Conservation (phyloP, 1,140 invertebrate genomes). For the Dolichoris vasculosae region DNA sequence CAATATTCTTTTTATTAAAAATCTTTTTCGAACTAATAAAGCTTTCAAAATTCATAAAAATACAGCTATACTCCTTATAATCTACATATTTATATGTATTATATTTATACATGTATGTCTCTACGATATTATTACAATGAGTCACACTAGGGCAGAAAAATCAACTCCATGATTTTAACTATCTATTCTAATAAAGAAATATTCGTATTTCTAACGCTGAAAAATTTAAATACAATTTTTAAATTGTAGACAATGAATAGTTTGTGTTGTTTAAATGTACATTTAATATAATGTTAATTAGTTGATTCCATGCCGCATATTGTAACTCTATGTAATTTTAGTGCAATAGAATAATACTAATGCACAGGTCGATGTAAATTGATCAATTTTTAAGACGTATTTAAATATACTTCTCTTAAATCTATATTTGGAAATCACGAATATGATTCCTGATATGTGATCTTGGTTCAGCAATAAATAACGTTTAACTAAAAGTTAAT, state of each 20-base stretch:
- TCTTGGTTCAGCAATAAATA: constrained; percentile 71
- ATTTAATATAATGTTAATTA: constrained; percentile 23
- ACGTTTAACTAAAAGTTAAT: constrained; percentile 59
- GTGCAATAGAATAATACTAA: constrained; percentile 36
- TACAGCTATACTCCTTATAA: constrained; percentile 67
- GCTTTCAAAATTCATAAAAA: constrained; percentile 65
- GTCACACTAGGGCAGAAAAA: constrained; percentile 38
- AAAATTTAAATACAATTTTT: constrained; percentile 25
- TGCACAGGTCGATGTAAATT: constrained; percentile 45
- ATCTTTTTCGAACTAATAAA: background rate
- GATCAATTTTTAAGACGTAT: constrained; percentile 34
- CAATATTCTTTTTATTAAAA: background rate
- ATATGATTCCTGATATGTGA: constrained; percentile 70
- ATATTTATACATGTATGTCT: constrained; percentile 45
- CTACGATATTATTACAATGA: constrained; percentile 41
- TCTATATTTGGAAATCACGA: constrained; percentile 58
- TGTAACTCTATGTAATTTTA: constrained; percentile 12
- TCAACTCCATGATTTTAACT: constrained; percentile 38
- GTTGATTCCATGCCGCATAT: background rate
- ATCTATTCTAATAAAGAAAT: constrained; percentile 26
- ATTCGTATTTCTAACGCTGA: constrained; percentile 17
- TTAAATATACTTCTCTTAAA: constrained; percentile 44
- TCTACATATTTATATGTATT: constrained; percentile 38
- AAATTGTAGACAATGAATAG: constrained; percentile 30
- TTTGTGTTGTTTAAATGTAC: constrained; percentile 20